These are phyloP conservation scores for Cherax destructor DNA, from an alignment of 1,140 invertebrate genomes.

Conservation along the genomic window DNA sequence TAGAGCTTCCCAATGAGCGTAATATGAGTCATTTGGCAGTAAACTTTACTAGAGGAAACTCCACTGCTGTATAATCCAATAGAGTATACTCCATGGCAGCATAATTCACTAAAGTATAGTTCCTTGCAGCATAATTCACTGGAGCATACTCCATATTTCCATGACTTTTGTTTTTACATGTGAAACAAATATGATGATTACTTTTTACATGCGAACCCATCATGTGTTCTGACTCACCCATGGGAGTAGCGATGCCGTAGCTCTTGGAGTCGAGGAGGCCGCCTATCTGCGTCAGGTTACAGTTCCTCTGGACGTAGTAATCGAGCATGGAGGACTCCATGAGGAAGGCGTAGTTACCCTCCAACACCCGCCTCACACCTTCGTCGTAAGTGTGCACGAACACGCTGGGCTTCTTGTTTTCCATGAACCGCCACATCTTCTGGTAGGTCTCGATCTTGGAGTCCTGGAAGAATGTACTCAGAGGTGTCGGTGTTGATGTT, in stretches of 20 bases:
- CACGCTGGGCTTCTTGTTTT: constrained; percentile 83
- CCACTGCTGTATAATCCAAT: too few relatives aligned
- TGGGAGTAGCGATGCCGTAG: constrained; percentile 92
- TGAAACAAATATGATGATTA: too few relatives aligned
- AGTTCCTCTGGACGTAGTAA: constrained; percentile 91
- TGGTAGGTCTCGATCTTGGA: constrained; percentile 89
- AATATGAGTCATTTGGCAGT: too few relatives aligned
- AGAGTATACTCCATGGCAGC: too few relatives aligned
- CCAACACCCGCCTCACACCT: constrained; percentile 85
- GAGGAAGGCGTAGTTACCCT: constrained; percentile 91
- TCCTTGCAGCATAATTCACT: too few relatives aligned
- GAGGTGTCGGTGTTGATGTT: too few relatives aligned
- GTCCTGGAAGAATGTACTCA: constrained; percentile 77
- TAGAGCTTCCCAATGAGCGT: too few relatives aligned
- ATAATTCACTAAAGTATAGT: too few relatives aligned
- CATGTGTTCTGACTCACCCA: constrained; percentile 77
- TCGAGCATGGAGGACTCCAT: constrained; percentile 97
- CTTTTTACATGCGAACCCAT: too few relatives aligned
- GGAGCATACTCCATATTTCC: too few relatives aligned
- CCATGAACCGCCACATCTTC: constrained; percentile 93
- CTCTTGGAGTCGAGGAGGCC: constrained; percentile 93
- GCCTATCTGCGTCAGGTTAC: constrained; percentile 95
- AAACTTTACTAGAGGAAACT: too few relatives aligned
- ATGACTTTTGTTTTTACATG: too few relatives aligned
- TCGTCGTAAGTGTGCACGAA: constrained; percentile 83